Evolutionary conservation across 2,888 invertebrate species (phyloP), one percentile per base, ranked within the genome.

Genomic region (Ferdinandea cuprea): DNA sequence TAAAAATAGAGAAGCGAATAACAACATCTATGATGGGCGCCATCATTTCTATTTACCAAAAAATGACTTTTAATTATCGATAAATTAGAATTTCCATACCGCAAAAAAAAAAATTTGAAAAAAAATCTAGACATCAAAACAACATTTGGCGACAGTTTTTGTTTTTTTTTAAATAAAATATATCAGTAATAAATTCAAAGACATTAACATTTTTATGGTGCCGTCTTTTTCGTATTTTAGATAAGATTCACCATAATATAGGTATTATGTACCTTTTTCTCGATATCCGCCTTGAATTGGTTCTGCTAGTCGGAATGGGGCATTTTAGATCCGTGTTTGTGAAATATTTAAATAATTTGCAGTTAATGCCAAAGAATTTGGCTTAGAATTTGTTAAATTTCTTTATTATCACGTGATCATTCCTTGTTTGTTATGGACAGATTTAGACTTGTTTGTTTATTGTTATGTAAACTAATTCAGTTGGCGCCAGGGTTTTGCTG

Each of bases 241-340:
- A n/a, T n/a, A n/a, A n/a, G n/a, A n/a, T n/a, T n/a, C n/a, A n/a
- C n/a, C n/a, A n/a, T n/a, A n/a, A n/a, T n/a, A n/a, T n/a, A n/a
- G n/a, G n/a, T n/a, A n/a, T n/a, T 50, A 52, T 30, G 50, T 40
- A 50, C 30, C 19, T 21, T 40, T 5, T 35, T 37, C 28, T 58
- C 17, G 42, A 13, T 28, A 11, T 28, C 11, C 30, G 2, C 3
- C 40, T 17, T 17, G n/a, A 9, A 9, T 40, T 7, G n/a, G 52
- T 19, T 19, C 32, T 52, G 52, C 30, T 30, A 19, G 40, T 13
- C 11, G 50, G 5, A 8, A 8, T 19, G 13, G 54, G 30, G n/a
- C 19, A 46, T 28, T 21, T 66, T 54, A 66, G 66, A 66, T 66
- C 66, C 52, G 66, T 66, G 66, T 54, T 66, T 66, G 30, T 42